Evolutionary conservation across 1,140 invertebrate genomes (phyloP), one percentile per base, ranked within the genome.

Genomic region (Leptinotarsa undecemlineata): DNA sequence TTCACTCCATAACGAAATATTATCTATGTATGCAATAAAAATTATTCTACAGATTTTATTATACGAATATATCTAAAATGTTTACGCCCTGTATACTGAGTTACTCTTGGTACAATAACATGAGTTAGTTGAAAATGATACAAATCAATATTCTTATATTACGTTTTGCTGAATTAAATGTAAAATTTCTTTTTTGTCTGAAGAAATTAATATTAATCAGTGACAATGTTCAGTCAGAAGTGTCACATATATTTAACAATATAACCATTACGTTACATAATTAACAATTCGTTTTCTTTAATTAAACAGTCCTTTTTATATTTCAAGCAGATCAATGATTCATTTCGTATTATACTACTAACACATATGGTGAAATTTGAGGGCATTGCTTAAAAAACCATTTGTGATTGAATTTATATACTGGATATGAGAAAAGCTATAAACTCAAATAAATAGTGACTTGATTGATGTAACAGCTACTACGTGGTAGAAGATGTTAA

Each of bases 221-320:
- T 72, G 71, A 61, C 71, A 72, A 72, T 60, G 42, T 33, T 72
- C 71, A 72, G 71, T 72, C 71, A 61, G 61, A 57, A 72, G 71
- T 57, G 71, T 64, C 71, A 72, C 71, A 64, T 48, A 72, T 72
- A 72, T 72, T 64, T 64, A 72, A 72, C 71, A 72, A 72, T 72
- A 48, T 72, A 72, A 72, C 23, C 68, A 51, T 72, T 23, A 60
- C 48, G n/a, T 26, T 64, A 72, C 62, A 64, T 72, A 71, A 48
- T 71, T 71, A 71, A 71, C 69, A 71, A 71, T 71, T 71, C 69
- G 69, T 71, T 71, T 71, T 61, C 23, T 71, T 71, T 23, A 48
- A 60, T 47, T 68, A n/a, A 71, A 71, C 69, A 71, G 69, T 71
- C 69, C 69, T 61, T 71, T 71, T 20, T 61, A 71, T 20, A 20